Percentiles rank a stretch among this genome's conserved stretches.
These are phyloP conservation scores for Helarctos malayanus DNA, from an alignment of 2,797 vertebrate species.

Conservation along the genomic window DNA sequence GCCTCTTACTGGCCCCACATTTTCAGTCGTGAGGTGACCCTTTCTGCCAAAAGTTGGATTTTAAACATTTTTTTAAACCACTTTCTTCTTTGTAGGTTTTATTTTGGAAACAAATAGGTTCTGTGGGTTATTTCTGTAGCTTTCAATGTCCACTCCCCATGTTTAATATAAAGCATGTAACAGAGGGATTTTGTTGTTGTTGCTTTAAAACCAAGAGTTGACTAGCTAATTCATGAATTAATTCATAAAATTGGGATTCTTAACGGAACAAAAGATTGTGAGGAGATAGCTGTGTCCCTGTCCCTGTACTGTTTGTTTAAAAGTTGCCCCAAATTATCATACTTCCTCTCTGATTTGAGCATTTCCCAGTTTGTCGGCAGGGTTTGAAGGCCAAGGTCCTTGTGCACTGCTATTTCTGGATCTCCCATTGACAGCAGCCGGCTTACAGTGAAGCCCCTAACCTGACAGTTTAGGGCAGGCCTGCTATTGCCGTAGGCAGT, in stretches of 20 bases:
- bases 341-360: neutral
- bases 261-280: neutral
- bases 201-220: neutral
- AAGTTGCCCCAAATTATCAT: neutral
- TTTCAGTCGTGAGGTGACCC: neutral
- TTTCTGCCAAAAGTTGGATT: neutral
- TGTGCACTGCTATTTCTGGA: constrained; percentile 78
- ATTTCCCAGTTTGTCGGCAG: accelerated
- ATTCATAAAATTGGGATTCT: neutral
- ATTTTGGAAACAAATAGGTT: neutral
- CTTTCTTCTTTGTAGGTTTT: neutral
- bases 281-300: neutral
- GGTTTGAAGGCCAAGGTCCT: constrained; percentile 23
- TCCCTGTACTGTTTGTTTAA: neutral
- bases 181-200: neutral
- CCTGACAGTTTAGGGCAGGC: constrained; percentile 89
- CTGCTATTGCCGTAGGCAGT: constrained; percentile 88
- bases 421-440: constrained; percentile 88
- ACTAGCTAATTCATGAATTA: neutral
- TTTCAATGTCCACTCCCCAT: neutral
- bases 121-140: neutral
- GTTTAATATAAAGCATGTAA: neutral
- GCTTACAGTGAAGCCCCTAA: constrained; percentile 86
- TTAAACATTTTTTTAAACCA: neutral
- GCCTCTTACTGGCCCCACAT: neutral